These are phyloP conservation scores for Matsumurasca onukii DNA, from an alignment of 1,140 invertebrate species.

Conservation along the genomic window DNA sequence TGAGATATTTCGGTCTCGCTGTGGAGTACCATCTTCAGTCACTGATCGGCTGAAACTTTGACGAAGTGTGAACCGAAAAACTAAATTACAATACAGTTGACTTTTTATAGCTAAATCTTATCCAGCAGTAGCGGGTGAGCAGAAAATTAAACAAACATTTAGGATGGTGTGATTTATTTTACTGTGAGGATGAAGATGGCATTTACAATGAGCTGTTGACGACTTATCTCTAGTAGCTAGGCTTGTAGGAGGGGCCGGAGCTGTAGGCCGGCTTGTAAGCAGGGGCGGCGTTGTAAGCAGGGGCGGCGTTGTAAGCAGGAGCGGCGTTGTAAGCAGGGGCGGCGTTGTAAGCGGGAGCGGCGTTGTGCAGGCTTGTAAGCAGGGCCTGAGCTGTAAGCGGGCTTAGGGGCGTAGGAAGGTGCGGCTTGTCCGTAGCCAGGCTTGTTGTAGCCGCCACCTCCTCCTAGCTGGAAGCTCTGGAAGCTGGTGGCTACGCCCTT, in stretches of 20 bases:
- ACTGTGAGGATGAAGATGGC: background rate
- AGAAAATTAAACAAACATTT: too few species aligned
- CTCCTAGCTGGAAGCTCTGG: slow-evolving; percentile 14
- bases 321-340: background rate
- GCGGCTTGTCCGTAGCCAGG: slow-evolving; percentile 5
- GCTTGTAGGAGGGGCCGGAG: background rate
- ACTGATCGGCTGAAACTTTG: too few species aligned
- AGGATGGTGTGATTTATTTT: background rate
- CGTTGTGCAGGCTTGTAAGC: background rate
- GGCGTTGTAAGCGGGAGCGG: background rate
- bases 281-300: background rate
- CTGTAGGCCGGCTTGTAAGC: slow-evolving; percentile 16
- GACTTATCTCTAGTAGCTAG: background rate
- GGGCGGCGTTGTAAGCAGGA: slow-evolving; percentile 1
- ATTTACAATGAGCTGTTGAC: background rate
- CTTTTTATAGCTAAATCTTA: too few species aligned
- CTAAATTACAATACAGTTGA: too few species aligned
- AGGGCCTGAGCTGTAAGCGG: background rate
- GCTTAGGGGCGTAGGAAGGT: background rate
- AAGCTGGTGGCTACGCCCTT: slow-evolving; percentile 3
- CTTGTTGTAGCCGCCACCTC: background rate
- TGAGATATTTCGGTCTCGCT: too few species aligned
- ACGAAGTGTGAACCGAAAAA: too few species aligned
- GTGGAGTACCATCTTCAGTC: too few species aligned
- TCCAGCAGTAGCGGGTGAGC: too few species aligned